Evolutionary conservation across 2,888 invertebrate genomes (phyloP).

Genomic region (Lumbricus terrestris): DNA sequence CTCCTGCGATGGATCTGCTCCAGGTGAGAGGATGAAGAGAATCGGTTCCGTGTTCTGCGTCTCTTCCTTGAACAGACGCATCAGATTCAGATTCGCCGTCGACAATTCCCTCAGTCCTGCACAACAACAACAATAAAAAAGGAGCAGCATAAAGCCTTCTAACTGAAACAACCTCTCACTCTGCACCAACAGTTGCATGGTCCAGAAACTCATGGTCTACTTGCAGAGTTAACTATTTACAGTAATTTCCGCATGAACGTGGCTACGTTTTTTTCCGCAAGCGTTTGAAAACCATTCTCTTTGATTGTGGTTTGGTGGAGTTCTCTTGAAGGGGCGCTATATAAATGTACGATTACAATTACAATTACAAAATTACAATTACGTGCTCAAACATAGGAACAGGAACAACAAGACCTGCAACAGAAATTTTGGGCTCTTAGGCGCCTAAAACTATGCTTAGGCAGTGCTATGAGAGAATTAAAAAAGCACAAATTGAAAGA

Average conservation of each 20-base stretch:
- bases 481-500: too few species aligned
- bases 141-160: background rate
- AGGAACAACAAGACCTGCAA: too few species aligned
- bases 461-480: too few species aligned
- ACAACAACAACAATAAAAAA: background rate
- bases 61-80: conserved; percentile 65
- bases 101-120: conserved; percentile 64
- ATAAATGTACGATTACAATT: too few species aligned
- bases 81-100: conserved; percentile 66
- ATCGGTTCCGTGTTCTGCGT: conserved; percentile 70
- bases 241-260: background rate
- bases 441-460: too few species aligned
- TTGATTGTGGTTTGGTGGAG: too few species aligned
- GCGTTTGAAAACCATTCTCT: too few species aligned
- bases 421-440: too few species aligned
- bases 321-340: too few species aligned
- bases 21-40: conserved; percentile 80
- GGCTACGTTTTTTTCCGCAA: too few species aligned
- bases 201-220: background rate
- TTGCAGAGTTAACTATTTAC: background rate
- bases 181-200: background rate
- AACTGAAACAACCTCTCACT: too few species aligned
- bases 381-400: background rate
- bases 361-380: too few species aligned
- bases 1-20: conserved; percentile 86